Conservation (phyloP, 1,140 invertebrate species). For the Zaprionus nigranus region DNA sequence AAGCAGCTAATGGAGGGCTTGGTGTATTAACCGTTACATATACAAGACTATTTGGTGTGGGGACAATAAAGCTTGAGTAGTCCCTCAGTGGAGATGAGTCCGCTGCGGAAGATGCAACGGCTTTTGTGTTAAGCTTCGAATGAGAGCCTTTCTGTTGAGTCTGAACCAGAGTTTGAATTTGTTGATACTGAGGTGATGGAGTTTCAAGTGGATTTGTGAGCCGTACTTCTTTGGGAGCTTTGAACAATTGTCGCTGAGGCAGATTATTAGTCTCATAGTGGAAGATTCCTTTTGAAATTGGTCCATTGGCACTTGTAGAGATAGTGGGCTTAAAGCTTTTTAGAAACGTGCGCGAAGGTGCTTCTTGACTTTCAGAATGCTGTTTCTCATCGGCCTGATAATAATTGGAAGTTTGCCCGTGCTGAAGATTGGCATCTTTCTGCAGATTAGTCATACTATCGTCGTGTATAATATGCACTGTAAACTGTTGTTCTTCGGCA, state of each 20-base stretch:
- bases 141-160: background rate
- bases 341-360: conserved; percentile 73
- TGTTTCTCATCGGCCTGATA: conserved; percentile 63
- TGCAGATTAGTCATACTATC: conserved; percentile 32
- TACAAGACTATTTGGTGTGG: conserved; percentile 59
- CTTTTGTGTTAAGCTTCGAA: conserved; percentile 57
- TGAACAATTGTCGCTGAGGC: conserved; percentile 10
- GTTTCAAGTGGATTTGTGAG: conserved; percentile 22
- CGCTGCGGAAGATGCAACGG: conserved; percentile 44
- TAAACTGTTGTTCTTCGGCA: conserved; percentile 64
- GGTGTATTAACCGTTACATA: conserved; percentile 69
- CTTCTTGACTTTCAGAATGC: conserved; percentile 56
- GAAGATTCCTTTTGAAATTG: conserved; percentile 63
- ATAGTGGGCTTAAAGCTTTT: conserved; percentile 74
- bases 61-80: conserved; percentile 40
- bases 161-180: conserved; percentile 21
- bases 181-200: conserved; percentile 62
- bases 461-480: conserved; percentile 72
- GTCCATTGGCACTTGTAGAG: conserved; percentile 44
- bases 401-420: conserved; percentile 34
- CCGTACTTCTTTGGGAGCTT: conserved; percentile 25
- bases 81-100: background rate
- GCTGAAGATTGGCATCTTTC: background rate
- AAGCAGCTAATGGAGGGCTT: conserved; percentile 15
- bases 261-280: conserved; percentile 64